Evolutionary conservation across 2,888 invertebrate genomes (phyloP).

Genomic region (Stenodema calcarata): DNA sequence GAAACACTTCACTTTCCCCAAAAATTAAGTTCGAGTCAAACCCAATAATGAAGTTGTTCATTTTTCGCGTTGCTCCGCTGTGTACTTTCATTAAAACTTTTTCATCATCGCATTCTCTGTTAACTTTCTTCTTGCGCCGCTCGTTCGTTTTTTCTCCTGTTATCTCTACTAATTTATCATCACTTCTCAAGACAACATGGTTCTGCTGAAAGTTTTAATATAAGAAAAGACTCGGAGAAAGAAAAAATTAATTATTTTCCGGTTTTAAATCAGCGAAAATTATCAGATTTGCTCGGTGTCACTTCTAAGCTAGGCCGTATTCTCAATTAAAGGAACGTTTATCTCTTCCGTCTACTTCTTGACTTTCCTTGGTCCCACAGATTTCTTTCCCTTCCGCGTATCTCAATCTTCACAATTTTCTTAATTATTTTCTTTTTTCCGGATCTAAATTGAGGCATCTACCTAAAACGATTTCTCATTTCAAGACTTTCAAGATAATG

Average conservation of each 20-base stretch:
- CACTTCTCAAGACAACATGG: constrained; percentile 19
- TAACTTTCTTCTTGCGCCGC: neutral
- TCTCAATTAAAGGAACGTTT: constrained; percentile 8
- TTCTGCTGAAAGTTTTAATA: neutral
- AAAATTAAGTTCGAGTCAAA: neutral
- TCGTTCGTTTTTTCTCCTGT: neutral
- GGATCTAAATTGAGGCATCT: neutral
- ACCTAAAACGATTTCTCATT: neutral
- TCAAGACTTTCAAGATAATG: no score
- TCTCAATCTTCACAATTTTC: neutral
- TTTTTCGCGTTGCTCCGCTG: neutral
- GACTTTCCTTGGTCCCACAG: neutral
- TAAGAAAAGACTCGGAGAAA: neutral
- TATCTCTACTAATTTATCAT: constrained; percentile 11
- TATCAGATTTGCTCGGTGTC: neutral
- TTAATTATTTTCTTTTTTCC: neutral
- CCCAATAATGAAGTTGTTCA: constrained; percentile 9
- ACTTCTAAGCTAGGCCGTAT: neutral
- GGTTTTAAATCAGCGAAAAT: constrained; percentile 14
- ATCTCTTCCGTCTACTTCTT: constrained; percentile 7
- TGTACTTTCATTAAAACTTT: constrained; percentile 24
- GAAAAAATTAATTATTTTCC: constrained; percentile 8
- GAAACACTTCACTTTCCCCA: neutral
- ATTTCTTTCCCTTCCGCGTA: neutral
- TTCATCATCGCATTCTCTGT: constrained; percentile 12